Evolutionary conservation across 2,113 vertebrate species (phyloP), one percentile per base, ranked within the genome.

Genomic region (Pogonocichla stellata): DNA sequence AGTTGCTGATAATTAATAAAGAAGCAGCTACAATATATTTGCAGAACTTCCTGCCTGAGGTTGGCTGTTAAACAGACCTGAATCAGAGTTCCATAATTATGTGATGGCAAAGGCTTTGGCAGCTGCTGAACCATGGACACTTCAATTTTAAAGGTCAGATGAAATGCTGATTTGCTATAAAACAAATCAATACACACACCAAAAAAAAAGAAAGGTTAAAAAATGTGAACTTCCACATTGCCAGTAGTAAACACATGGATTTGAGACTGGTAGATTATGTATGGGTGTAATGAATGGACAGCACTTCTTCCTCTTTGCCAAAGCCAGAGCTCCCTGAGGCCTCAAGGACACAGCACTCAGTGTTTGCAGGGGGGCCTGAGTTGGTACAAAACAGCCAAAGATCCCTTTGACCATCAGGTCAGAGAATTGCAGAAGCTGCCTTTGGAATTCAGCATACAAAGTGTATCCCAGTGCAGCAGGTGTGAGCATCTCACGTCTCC

Each of bases 111-210:
- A 96, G 95, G 93, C 93, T 96, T 89, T 69, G 57, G 75, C 90
- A 97, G 90, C 88, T 93, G 94, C 91, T 96, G 96, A 97, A 96
- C 93, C 95, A 86, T 96, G 90, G 93, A 92, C 80, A 38, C 82
- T 93, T 95, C 93, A 78, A 61, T 93, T 95, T 92, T 94, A 97
- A 97, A 97, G 97, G 97, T 97, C 96, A 97, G 74, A 71, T 80
- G 74, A 91, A 96, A 97, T 96, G 94, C 95, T 96, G 91, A 96
- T 96, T 97, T 96, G 73, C 85, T 95, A 83, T 95, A 95, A 97
- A 95, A 95, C 80, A 96, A 97, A 97, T 97, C 95, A 89, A 97
- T 96, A 96, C 54, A 23, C 8, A 50, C 26, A 53, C 51, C 20
- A 47, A 47, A 47, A 47, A 65, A 31, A 31, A 29, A 19, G 15